Evolutionary conservation across 2,797 vertebrate genomes (phyloP).

Genomic region (Characodon lateralis): DNA sequence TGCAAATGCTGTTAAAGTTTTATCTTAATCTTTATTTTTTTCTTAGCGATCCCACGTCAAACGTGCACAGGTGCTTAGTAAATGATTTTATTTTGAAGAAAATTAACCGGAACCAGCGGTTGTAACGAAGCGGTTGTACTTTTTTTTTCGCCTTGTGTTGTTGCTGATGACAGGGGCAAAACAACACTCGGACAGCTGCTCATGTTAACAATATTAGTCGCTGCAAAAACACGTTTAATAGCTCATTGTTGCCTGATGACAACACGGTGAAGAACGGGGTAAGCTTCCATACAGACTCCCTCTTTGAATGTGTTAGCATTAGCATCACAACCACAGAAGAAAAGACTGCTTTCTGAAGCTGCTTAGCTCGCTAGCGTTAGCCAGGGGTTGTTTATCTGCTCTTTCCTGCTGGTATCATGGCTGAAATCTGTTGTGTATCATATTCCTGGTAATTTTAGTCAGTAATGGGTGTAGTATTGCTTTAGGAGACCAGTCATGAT

Average conservation of each 20-base stretch:
- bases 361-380: constrained; percentile 54
- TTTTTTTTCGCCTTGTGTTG: constrained; percentile 10
- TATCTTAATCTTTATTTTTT: background rate
- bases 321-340: constrained; percentile 11
- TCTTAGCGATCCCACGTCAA: background rate
- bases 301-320: background rate
- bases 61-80: accelerated
- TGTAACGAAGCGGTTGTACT: accelerated
- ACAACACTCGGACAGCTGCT: constrained; percentile 22
- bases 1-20: background rate
- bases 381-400: constrained; percentile 14
- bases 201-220: background rate
- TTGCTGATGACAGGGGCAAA: constrained; percentile 47
- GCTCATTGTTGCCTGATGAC: constrained; percentile 2
- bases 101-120: background rate
- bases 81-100: constrained; percentile 43
- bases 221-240: background rate
- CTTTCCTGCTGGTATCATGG: background rate
- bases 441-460: background rate
- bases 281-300: constrained; percentile 2
- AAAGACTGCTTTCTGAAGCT: constrained; percentile 13
- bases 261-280: constrained; percentile 47
- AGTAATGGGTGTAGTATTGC: background rate
- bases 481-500: constrained; percentile 17
- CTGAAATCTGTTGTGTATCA: background rate